These are phyloP conservation scores for Syritta pipiens DNA, from an alignment of 2,888 invertebrate genomes.

Conservation along the genomic window DNA sequence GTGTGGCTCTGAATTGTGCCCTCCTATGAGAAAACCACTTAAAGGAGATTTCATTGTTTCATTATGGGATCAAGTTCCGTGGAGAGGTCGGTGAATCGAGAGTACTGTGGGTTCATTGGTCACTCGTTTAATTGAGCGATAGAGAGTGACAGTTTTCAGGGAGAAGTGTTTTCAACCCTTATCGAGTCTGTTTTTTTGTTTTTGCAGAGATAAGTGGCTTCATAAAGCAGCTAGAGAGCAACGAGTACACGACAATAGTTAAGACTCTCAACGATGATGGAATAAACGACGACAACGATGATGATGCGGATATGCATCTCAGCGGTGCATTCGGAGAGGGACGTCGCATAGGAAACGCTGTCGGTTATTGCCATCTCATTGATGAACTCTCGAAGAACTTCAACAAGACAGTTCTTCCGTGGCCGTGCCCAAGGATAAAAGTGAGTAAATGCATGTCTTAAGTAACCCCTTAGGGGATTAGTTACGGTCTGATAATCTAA, in stretches of 20 bases:
- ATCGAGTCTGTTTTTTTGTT: no score
- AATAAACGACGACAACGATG: constrained; percentile 73
- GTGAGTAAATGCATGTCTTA: constrained; percentile 77
- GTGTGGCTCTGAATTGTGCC: neutral
- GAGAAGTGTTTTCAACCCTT: no score
- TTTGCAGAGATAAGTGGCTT: constrained; percentile 78
- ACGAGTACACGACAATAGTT: constrained; percentile 78
- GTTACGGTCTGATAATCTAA: no score
- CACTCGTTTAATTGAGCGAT: constrained; percentile 14
- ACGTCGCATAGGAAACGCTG: constrained; percentile 36
- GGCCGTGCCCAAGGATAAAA: constrained; percentile 79
- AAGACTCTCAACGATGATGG: constrained; percentile 76
- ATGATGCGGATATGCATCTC: constrained; percentile 48
- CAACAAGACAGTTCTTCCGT: constrained; percentile 77
- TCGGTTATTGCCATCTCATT: constrained; percentile 77
- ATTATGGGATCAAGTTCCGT: constrained; percentile 1
- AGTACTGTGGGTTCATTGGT: constrained; percentile 22
- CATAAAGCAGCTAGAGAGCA: constrained; percentile 77
- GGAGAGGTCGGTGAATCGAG: neutral
- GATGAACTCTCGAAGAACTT: constrained; percentile 77
- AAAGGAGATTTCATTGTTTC: constrained; percentile 38
- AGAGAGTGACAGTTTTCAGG: no score
- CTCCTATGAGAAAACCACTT: constrained; percentile 22
- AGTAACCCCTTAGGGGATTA: neutral
- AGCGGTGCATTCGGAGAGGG: constrained; percentile 34